phyloP scores from a whole-genome alignment of 2,888 invertebrate genomes.

The Campopleginae sp. region DNA sequence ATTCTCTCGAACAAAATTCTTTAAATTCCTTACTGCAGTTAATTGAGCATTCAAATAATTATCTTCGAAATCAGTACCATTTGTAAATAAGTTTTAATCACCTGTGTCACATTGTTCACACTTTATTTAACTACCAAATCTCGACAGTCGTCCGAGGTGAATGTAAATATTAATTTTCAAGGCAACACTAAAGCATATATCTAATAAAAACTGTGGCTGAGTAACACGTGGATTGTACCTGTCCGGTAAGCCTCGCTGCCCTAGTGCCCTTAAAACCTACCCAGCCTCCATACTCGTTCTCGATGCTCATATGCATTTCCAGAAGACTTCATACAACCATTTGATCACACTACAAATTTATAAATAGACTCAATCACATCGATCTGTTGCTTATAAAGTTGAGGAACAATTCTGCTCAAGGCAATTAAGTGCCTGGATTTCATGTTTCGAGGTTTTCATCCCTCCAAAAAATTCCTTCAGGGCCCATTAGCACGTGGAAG shows the following conservation, averaged over 20 bases:
- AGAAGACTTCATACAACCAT: conserved; percentile 6
- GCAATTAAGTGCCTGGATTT: neutral
- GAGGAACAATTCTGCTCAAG: neutral
- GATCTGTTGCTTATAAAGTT: neutral
- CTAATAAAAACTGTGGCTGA: conserved; percentile 1
- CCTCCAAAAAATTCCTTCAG: neutral
- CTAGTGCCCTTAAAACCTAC: conserved; percentile 63
- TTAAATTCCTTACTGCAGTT: neutral
- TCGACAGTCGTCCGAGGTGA: neutral
- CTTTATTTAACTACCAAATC: neutral
- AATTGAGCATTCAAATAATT: neutral
- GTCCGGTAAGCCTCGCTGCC: conserved; percentile 47
- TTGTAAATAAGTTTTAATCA: neutral
- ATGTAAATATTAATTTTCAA: conserved; percentile 10
- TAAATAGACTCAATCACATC: neutral
- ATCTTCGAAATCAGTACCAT: neutral
- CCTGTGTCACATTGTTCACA: neutral
- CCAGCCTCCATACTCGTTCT: conserved; percentile 7
- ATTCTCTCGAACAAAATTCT: neutral
- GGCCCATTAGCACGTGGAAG: neutral
- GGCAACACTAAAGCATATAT: conserved; percentile 13
- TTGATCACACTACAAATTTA: neutral
- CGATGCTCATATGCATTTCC: conserved; percentile 8
- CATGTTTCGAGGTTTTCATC: neutral
- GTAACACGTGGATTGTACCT: conserved; percentile 34